Base-by-base conservation (phyloP, 2,888 invertebrate species). In the Dynastes tityus region DNA sequence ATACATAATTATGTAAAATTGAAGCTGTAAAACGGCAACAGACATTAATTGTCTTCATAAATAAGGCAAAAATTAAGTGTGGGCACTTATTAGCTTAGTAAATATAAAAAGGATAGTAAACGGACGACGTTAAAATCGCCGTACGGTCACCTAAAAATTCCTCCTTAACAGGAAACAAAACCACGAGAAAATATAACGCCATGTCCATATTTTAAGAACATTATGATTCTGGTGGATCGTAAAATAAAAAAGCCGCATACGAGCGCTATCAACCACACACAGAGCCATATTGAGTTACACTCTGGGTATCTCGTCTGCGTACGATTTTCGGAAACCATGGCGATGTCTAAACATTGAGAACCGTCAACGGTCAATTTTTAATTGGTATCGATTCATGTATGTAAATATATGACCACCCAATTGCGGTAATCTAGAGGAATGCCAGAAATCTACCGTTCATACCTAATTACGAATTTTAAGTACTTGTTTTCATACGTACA, bases 251-350 rank as follows among this genome's bases (percentile, higher is more conserved):
- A 61, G 61, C 77, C 78, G 70, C 78, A 77, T 80, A 78, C 80
- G 74, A 79, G 78, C 79, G 79, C 79, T 79, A 79, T 77, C 81
- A 82, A 79, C 82, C 81, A 81, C 81, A 82, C 81, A 81, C 82
- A 78, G 79, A 76, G 81, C 67, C 79, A 79, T 80, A 81, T 82
- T 78, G 81, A 81, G 79, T 82, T 82, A 80, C 82, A 80, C 68
- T 77, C 61, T 45, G 61, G 61, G 73, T 61, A 74, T 45, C 32
- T 58, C 63, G 61, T 40, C 27, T 22, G 22, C 45, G 61, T 61
- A 74, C 61, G 73, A 61, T 74, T 74, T 74, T 74, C 27, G 58
- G 49, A 61, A 74, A 74, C 13, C 40, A 55, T 22, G 68, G 13
- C 68, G 68, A 68, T 68, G 49, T 27, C 51, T 68, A 68, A 58